These are phyloP conservation scores for Drosophila paulistorum DNA, from an alignment of 1,140 invertebrate genomes.

Conservation along the genomic window DNA sequence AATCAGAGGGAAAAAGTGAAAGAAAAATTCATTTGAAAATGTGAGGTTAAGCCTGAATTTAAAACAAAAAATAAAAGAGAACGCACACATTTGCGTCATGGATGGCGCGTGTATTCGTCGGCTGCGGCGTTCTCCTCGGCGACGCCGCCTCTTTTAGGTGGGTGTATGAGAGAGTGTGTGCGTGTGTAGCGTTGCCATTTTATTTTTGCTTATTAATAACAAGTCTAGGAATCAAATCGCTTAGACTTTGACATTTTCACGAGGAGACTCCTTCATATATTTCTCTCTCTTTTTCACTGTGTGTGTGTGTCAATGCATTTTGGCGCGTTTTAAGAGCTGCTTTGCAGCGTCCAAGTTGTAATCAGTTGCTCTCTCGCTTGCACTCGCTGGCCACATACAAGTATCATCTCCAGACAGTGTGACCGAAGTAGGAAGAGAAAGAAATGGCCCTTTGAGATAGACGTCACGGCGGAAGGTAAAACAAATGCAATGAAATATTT, in stretches of 20 bases:
- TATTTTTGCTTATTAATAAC: constrained; percentile 40
- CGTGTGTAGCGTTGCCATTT: constrained; percentile 1
- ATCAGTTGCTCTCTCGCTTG: constrained; percentile 6
- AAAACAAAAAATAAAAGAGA: constrained; percentile 33
- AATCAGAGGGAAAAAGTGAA: background rate
- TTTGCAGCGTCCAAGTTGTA: constrained; percentile 14
- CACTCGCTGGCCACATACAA: background rate
- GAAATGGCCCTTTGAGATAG: background rate
- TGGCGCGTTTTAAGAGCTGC: constrained; percentile 52
- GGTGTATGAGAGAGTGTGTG: constrained; percentile 2
- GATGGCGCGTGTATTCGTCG: constrained; percentile 54
- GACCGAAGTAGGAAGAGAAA: background rate
- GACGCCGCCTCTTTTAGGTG: constrained; percentile 28
- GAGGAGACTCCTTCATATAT: constrained; percentile 20
- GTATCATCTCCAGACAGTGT: background rate
- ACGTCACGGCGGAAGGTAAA: background rate
- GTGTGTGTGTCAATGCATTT: constrained; percentile 27
- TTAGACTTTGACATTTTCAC: constrained; percentile 18
- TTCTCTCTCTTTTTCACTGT: constrained; percentile 6
- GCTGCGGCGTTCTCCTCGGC: constrained; percentile 36
- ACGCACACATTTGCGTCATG: constrained; percentile 63
- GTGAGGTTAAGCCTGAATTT: constrained; percentile 65
- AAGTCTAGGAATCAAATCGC: background rate
- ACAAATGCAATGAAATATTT: background rate
- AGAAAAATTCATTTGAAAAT: constrained; percentile 6